These are phyloP conservation scores for Scartelaos histophorus DNA, from an alignment of 2,113 vertebrate species.

Conservation along the genomic window DNA sequence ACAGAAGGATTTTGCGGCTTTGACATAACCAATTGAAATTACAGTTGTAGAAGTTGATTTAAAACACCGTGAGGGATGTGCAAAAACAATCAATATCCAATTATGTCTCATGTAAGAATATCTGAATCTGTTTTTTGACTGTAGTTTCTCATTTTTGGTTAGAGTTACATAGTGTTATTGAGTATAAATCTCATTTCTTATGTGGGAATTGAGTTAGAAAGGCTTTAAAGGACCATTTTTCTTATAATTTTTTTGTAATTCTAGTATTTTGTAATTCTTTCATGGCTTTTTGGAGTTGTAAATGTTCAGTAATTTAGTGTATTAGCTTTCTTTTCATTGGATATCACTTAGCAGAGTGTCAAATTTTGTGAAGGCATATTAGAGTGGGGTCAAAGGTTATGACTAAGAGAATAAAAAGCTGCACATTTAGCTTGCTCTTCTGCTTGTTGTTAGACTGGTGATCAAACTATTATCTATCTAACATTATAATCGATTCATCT, in stretches of 20 bases:
- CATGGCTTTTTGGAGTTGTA: no score
- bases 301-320: no score
- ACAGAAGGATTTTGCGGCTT: not conserved
- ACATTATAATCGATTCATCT: no score
- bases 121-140: no score
- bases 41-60: not conserved
- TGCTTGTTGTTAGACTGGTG: conserved; percentile 35
- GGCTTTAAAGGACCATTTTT: no score
- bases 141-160: not conserved
- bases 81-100: not conserved
- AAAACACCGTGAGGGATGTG: not conserved
- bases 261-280: no score
- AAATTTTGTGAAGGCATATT: no score
- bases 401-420: not conserved
- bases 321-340: no score
- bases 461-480: no score
- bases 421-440: conserved; percentile 13
- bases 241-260: no score
- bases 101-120: not conserved
- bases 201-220: not conserved
- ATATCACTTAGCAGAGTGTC: no score
- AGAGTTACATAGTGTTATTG: not conserved
- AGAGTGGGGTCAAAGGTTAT: not conserved
- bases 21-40: not conserved
- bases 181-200: not conserved